Conservation (phyloP, 2,113 vertebrate species). For the Triplophysa siluroides region DNA sequence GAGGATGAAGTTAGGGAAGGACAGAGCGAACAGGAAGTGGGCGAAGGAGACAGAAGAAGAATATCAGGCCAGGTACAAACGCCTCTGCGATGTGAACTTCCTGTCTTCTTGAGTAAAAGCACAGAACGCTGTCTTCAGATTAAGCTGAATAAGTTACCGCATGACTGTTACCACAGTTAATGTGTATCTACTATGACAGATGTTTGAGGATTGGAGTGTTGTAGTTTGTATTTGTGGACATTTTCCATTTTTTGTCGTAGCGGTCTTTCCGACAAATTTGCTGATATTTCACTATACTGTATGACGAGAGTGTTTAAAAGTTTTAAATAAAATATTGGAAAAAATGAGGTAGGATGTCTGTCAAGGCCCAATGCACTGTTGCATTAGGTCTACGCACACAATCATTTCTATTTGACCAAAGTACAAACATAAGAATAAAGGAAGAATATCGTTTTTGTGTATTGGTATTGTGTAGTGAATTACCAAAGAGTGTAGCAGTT, state of each 20-base stretch:
- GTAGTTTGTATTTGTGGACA: too few species aligned
- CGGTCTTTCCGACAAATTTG: too few species aligned
- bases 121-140: not conserved
- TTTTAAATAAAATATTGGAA: too few species aligned
- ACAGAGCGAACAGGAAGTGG: constrained; percentile 56
- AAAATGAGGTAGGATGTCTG: too few species aligned
- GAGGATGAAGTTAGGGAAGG: constrained; percentile 41
- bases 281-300: too few species aligned
- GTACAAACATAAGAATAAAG: too few species aligned
- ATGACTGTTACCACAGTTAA: not conserved
- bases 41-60: constrained; percentile 30
- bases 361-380: too few species aligned
- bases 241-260: too few species aligned
- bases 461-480: not conserved
- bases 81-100: constrained; percentile 11
- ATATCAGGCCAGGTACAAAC: constrained; percentile 50
- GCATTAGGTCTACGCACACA: too few species aligned
- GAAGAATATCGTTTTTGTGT: too few species aligned
- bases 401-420: too few species aligned
- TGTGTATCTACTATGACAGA: not conserved
- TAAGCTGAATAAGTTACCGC: not conserved
- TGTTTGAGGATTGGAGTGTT: not conserved
- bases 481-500: constrained; percentile 87
- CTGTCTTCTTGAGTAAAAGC: not conserved
- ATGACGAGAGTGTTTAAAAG: too few species aligned